Base-by-base conservation (phyloP, 1,140 invertebrate genomes). In the Meloidogyne exigua region DNA sequence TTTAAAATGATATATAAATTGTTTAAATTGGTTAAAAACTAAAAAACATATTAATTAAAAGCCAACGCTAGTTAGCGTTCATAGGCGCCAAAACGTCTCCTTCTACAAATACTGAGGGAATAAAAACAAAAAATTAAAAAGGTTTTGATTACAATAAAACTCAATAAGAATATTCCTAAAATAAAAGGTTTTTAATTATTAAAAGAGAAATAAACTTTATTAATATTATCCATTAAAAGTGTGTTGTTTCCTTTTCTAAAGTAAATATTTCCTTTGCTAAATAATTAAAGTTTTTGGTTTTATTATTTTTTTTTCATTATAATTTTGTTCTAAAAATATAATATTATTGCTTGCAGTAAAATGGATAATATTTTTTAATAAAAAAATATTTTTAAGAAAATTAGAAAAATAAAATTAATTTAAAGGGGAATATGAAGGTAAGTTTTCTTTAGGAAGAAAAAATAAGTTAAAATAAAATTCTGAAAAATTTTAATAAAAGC, bases 181-280 rank as follows among this genome's bases (percentile, higher is more conserved):
- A 57, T 7, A 57, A 57, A 57, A 57, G 13, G 12, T 44, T 44
- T 15, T 5, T 32, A 3, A 5, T 42, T 42, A 42, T 42, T 42
- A 49, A 49, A 49, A 7, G 18, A 57, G 21, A n/a, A 57, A 57
- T 57, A 57, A 57, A 57, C 18, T 9, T 49, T 49, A n/a, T n/a
- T n/a, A 57, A n/a, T 57, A 57, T 57, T 57, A 57, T 57, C 49
- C 18, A n/a, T 57, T 57, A 57, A 57, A 57, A n/a, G n/a, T n/a
- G n/a, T n/a, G n/a, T n/a, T n/a, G 49, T 57, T n/a, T 57, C n/a
- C 18, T 7, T 5, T 5, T 57, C 44, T 49, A 4, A 57, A 57
- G 49, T n/a, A 57, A 57, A 57, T 57, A 57, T n/a, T 57, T 10
- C 5, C 18, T 3, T 18, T 32, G 4, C 3, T 9, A 39, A 32